A percentile compares a stretch with the other conserved stretches of the same genome.
These are phyloP conservation scores for Leuciscus idus DNA, from an alignment of 2,113 vertebrate genomes.

Conservation along the genomic window DNA sequence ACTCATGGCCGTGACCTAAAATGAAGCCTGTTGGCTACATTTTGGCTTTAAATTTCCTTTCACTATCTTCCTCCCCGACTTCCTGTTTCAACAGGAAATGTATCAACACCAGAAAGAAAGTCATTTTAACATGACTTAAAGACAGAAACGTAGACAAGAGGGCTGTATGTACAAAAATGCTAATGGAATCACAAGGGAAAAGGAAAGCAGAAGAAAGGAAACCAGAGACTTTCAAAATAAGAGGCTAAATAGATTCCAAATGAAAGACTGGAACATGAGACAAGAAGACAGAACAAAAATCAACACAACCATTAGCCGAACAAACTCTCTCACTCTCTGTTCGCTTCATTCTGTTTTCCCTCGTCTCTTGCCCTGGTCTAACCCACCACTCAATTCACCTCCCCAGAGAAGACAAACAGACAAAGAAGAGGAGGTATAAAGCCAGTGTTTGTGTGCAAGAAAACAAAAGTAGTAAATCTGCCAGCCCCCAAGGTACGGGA, in stretches of 20 bases:
- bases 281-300: neutral
- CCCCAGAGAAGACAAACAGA: constrained; percentile 38
- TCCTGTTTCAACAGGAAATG: neutral
- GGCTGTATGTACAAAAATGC: neutral
- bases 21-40: neutral
- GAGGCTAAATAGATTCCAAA: neutral
- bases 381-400: constrained; percentile 28
- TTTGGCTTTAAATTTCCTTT: neutral
- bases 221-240: neutral
- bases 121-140: neutral
- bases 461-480: constrained; percentile 54
- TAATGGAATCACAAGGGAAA: neutral
- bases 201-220: neutral
- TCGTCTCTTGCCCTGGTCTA: constrained; percentile 61
- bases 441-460: constrained; percentile 28
- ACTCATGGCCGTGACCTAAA: neutral
- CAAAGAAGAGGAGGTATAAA: constrained; percentile 48
- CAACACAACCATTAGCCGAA: constrained; percentile 1
- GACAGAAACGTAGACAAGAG: neutral
- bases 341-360: constrained; percentile 46
- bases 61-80: neutral
- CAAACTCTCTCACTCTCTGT: constrained; percentile 3
- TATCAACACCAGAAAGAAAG: neutral
- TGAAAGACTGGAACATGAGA: neutral
- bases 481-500: constrained; percentile 17